phyloP scores from a whole-genome alignment of 2,888 invertebrate genomes.

The Catocala sponsa region DNA sequence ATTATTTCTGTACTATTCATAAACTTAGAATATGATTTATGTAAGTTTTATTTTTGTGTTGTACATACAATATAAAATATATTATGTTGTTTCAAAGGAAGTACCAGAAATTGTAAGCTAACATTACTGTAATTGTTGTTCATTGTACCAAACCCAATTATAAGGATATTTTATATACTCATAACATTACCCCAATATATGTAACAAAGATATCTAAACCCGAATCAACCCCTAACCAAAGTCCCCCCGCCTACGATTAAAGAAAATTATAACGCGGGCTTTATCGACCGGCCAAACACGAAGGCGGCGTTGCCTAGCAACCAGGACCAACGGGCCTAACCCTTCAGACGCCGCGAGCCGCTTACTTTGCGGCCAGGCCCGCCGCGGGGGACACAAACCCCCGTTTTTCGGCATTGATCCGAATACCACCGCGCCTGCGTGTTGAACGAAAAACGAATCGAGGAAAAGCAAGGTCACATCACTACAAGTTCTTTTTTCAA shows the following conservation, averaged over 20 bases:
- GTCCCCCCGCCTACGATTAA: slow-evolving; percentile 70
- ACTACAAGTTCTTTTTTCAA: slow-evolving; percentile 85
- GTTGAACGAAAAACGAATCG: slow-evolving; percentile 83
- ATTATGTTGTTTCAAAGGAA: too few relatives aligned
- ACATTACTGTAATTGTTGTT: background rate
- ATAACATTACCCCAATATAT: slow-evolving; percentile 38
- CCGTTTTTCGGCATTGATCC: slow-evolving; percentile 87
- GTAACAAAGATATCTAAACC: slow-evolving; percentile 59
- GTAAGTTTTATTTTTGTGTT: too few relatives aligned
- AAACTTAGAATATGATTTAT: too few relatives aligned
- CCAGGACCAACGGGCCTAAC: slow-evolving; percentile 73
- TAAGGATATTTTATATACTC: background rate
- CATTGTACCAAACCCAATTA: background rate
- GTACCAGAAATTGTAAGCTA: background rate
- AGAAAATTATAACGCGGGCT: slow-evolving; percentile 80
- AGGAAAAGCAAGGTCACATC: slow-evolving; percentile 85
- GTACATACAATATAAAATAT: too few relatives aligned
- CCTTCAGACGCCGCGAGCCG: slow-evolving; percentile 84
- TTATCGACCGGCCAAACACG: slow-evolving; percentile 76
- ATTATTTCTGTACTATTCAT: too few relatives aligned
- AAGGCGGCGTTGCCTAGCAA: slow-evolving; percentile 83
- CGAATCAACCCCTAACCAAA: slow-evolving; percentile 54
- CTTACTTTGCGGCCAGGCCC: slow-evolving; percentile 80
- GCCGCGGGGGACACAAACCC: slow-evolving; percentile 72
- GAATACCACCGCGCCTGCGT: slow-evolving; percentile 83